Conservation (phyloP, 2,797 vertebrate genomes). For the Decapterus maruadsi region DNA sequence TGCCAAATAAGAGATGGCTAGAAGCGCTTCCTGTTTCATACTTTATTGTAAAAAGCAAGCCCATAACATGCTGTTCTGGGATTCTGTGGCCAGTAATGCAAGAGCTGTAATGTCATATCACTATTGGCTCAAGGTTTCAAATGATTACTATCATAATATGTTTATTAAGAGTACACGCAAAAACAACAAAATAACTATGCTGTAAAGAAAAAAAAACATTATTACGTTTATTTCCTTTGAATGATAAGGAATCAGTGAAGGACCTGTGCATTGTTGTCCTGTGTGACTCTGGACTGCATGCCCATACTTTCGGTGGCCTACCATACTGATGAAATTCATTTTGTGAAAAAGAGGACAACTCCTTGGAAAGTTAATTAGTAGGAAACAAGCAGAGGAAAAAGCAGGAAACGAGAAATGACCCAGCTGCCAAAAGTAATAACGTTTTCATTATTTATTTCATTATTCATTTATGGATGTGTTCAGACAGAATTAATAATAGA, state of each 20-base stretch:
- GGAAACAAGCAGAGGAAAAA: conserved; percentile 79
- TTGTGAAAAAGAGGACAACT: conserved; percentile 85
- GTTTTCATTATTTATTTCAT: conserved; percentile 88
- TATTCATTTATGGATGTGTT: conserved; percentile 89
- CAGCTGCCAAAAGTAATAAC: conserved; percentile 87
- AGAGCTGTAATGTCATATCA: conserved; percentile 11
- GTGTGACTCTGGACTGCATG: conserved; percentile 24
- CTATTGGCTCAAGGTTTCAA: neutral
- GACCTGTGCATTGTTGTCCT: conserved; percentile 49
- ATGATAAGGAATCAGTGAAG: conserved; percentile 39
- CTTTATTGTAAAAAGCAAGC: conserved; percentile 30
- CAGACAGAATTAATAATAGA: conserved; percentile 88
- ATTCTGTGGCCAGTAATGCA: conserved; percentile 20
- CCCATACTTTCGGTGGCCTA: conserved; percentile 48
- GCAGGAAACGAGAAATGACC: conserved; percentile 85
- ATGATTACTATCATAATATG: neutral
- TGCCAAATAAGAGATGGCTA: conserved; percentile 47
- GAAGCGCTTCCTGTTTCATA: conserved; percentile 30
- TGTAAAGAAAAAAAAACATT: neutral
- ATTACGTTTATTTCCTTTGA: conserved; percentile 22
- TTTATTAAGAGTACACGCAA: neutral
- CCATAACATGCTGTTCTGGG: neutral
- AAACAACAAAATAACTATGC: conserved; percentile 5
- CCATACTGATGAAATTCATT: conserved; percentile 73
- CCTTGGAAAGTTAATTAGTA: conserved; percentile 88